phyloP scores from a whole-genome alignment of 2,888 invertebrate species.

The Apodemia hepburni region DNA sequence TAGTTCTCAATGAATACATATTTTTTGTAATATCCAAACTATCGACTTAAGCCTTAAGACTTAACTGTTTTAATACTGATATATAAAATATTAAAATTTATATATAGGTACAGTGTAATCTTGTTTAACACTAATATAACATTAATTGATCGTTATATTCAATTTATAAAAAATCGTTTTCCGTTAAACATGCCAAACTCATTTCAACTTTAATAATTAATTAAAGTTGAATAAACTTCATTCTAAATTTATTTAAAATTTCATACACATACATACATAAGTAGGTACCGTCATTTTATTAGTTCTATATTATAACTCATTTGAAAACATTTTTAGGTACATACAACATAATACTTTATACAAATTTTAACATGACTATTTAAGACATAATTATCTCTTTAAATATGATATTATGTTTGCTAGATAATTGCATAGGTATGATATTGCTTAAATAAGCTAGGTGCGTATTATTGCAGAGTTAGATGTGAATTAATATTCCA shows the following conservation, averaged over 20 bases:
- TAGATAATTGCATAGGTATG: too few relatives aligned
- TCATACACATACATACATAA: too few relatives aligned
- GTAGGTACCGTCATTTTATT: too few relatives aligned
- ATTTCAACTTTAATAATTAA: background rate
- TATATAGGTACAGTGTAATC: background rate
- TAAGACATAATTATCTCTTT: too few relatives aligned
- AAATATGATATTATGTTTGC: too few relatives aligned
- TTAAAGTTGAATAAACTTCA: background rate
- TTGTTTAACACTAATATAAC: slow-evolving; percentile 1
- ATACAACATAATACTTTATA: too few relatives aligned
- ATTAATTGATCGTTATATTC: background rate
- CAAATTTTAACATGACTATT: too few relatives aligned
- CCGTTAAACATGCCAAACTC: slow-evolving; percentile 3
- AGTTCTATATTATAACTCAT: too few relatives aligned
- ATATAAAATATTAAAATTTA: slow-evolving; percentile 1
- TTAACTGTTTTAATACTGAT: slow-evolving; percentile 10
- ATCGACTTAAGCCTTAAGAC: slow-evolving; percentile 1
- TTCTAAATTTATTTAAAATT: background rate
- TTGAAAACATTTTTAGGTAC: too few relatives aligned
- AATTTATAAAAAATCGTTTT: slow-evolving; percentile 7
- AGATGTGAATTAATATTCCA: too few relatives aligned
- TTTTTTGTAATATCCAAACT: background rate
- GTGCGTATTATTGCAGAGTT: too few relatives aligned
- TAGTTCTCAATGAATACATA: background rate
- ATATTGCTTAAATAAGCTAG: too few relatives aligned